Evolutionary conservation across 2,113 vertebrate species (phyloP), one percentile per base, ranked within the genome.

Genomic region (Sapajus apella): DNA sequence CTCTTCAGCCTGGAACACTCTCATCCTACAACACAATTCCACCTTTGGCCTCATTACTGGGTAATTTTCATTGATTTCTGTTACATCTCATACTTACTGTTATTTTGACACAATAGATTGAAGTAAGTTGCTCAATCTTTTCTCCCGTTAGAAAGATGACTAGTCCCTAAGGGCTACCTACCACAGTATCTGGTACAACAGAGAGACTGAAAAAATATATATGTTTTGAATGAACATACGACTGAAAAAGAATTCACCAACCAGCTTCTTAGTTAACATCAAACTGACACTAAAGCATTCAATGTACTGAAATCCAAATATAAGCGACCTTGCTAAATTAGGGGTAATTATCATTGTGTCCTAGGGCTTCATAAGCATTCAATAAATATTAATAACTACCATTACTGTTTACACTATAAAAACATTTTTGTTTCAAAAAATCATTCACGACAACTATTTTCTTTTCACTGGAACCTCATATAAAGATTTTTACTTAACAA

Each of bases 321-420:
- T 76, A 23, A 93, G 18, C 9, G 75, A 91, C 11, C 10, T n/a
- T 23, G 50, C 5, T 79, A 93, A 80, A 77, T 45, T 25, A 73
- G 11, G 23, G 14, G 4, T 43, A 73, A 87, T 95, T 86, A 87
- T 64, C 47, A 61, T 11, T 61, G 47, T 61, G 21, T 70, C 21
- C 25, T 20, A 47, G 6, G 64, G 35, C 12, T 82, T 81, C 90
- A 50, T 83, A 84, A 84, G 6, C 14, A 82, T 50, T 43, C 79
- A 86, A 25, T 83, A 72, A 45, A 80, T 52, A 11, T 27, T 87
- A 55, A 73, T 82, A 92, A 40, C 37, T 66, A 84, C 21, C 21
- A 75, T 61, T 58, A 47, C 21, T 72, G 16, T 87, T 98, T 84
- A 81, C 8, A 68, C 76, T 91, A 83, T 10, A 82, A 95, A 94